These are phyloP conservation scores for Hylia prasina DNA, from an alignment of 2,113 vertebrate species.

Conservation along the genomic window DNA sequence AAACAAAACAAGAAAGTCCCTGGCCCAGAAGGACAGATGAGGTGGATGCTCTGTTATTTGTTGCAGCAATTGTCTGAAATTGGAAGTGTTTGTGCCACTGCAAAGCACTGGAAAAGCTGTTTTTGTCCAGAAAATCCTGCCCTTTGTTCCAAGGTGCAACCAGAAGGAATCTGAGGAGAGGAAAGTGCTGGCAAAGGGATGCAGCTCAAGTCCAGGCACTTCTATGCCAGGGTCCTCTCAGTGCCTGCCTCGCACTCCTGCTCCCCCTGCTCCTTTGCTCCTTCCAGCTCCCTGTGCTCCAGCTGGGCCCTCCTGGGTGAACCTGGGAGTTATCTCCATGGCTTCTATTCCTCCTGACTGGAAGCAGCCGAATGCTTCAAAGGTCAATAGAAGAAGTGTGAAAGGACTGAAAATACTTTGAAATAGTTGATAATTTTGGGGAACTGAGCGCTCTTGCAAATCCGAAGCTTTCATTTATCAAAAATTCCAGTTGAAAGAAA, in stretches of 20 bases:
- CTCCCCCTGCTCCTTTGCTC: background rate
- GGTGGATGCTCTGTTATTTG: background rate
- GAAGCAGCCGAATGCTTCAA: background rate
- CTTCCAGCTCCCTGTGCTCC: background rate
- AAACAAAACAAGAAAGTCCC: background rate
- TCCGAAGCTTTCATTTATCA: background rate
- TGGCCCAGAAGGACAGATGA: background rate
- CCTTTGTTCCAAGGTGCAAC: background rate
- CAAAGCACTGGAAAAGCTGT: background rate
- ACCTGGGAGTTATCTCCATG: background rate
- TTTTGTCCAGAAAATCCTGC: background rate
- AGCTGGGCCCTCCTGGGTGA: background rate
- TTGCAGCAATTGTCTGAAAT: background rate
- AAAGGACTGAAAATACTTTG: background rate
- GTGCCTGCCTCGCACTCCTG: rapidly evolving
- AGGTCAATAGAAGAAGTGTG: background rate
- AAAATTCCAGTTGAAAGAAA: background rate
- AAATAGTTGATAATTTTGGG: background rate
- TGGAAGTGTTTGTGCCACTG: rapidly evolving
- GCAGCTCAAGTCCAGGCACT: background rate
- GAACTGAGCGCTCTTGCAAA: background rate
- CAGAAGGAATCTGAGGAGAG: background rate
- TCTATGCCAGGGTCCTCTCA: rapidly evolving
- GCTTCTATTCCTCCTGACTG: background rate
- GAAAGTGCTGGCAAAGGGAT: rapidly evolving